phyloP scores from a whole-genome alignment of 2,888 invertebrate genomes.

The Alentia gelatinosa region DNA sequence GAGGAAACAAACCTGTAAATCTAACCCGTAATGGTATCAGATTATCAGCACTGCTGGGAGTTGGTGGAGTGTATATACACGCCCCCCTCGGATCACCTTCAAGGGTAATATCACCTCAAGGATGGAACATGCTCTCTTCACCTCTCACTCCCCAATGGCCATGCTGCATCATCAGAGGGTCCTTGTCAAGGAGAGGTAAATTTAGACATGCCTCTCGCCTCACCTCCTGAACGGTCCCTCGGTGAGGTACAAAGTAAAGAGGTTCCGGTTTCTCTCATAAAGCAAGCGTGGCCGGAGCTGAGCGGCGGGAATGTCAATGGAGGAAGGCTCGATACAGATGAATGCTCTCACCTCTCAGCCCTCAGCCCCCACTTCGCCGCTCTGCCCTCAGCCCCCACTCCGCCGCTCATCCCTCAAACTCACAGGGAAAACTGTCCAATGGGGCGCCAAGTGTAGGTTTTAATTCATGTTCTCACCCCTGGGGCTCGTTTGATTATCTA shows the following conservation, averaged over 20 bases:
- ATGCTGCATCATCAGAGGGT: too few relatives aligned
- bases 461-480: not conserved
- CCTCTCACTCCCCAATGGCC: not conserved
- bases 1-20: not conserved
- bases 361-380: not conserved
- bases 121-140: not conserved
- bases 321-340: not conserved
- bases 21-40: not conserved
- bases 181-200: not conserved
- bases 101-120: not conserved
- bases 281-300: not conserved
- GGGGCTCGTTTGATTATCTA: not conserved
- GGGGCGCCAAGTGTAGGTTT: not conserved
- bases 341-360: not conserved
- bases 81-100: not conserved
- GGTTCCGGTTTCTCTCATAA: not conserved
- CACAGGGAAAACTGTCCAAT: not conserved
- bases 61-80: not conserved
- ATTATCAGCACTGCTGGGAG: too few relatives aligned
- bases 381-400: not conserved
- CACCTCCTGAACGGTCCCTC: not conserved
- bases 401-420: not conserved
- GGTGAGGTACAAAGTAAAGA: not conserved
- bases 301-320: not conserved
- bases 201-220: not conserved